phyloP scores from a whole-genome alignment of 2,797 vertebrate genomes.

The Macropodus opercularis region DNA sequence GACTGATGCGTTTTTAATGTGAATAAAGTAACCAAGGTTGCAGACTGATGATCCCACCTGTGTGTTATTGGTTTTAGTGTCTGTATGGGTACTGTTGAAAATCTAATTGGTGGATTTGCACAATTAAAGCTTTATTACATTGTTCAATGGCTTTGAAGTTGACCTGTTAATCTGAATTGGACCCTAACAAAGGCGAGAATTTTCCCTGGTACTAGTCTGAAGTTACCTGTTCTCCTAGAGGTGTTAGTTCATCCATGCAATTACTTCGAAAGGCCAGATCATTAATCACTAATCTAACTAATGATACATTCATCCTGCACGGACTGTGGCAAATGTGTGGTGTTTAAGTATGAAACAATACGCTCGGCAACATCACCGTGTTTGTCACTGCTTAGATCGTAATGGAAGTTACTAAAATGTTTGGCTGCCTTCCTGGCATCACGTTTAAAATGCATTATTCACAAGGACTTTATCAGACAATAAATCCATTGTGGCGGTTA shows the following conservation, averaged over 20 bases:
- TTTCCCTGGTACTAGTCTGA: neutral
- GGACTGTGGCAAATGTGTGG: conserved; percentile 33
- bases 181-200: neutral
- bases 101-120: too few species aligned
- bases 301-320: conserved; percentile 3
- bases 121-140: neutral
- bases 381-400: neutral
- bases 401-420: neutral
- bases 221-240: neutral
- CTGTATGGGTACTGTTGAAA: too few species aligned
- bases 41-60: too few species aligned
- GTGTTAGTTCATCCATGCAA: conserved; percentile 19
- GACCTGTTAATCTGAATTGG: neutral
- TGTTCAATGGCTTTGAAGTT: neutral
- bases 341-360: too few species aligned
- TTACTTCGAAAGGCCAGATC: conserved; percentile 18
- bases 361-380: neutral
- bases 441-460: conserved; percentile 2
- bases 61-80: too few species aligned
- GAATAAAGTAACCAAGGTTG: too few species aligned
- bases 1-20: too few species aligned
- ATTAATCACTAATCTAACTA: conserved; percentile 40
- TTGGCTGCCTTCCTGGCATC: neutral
- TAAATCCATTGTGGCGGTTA: too few species aligned
- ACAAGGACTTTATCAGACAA: conserved; percentile 6